Evolutionary conservation across 2,113 vertebrate species (phyloP).

Genomic region (Arenaria interpres): DNA sequence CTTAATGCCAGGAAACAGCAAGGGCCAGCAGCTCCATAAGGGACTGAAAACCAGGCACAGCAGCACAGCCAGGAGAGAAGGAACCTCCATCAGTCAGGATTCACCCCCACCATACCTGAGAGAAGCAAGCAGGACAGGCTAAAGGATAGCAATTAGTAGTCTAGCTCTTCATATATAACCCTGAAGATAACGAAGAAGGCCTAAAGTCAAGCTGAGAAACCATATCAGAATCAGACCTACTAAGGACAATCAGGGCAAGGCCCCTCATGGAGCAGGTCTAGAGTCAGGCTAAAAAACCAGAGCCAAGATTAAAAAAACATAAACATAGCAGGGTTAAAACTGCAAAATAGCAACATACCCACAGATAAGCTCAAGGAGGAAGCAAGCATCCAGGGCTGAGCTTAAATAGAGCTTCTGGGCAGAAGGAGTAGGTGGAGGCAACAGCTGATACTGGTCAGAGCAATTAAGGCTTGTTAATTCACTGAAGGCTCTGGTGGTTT

Average conservation of each 20-base stretch:
- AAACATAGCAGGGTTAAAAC: rapidly evolving
- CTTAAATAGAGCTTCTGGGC: neutral
- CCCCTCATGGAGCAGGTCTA: rapidly evolving
- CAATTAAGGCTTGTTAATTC: neutral
- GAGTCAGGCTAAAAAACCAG: rapidly evolving
- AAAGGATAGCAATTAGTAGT: rapidly evolving
- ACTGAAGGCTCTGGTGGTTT: neutral
- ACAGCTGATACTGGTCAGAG: neutral
- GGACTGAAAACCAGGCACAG: neutral
- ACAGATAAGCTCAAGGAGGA: rapidly evolving
- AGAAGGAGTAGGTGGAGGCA: neutral
- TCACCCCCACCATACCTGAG: neutral
- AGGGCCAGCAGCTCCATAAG: neutral
- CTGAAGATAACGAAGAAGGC: rapidly evolving
- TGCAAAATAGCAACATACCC: rapidly evolving
- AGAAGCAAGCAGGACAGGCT: neutral
- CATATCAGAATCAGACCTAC: rapidly evolving
- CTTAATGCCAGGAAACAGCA: neutral
- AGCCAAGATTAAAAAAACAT: rapidly evolving
- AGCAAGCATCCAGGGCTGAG: rapidly evolving
- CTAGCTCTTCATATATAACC: rapidly evolving
- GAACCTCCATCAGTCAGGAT: neutral
- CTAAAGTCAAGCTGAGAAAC: rapidly evolving
- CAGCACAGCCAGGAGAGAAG: neutral
- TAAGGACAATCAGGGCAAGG: rapidly evolving